Percentiles rank a stretch among this genome's conserved stretches.
phyloP scores from a whole-genome alignment of 2,888 invertebrate species.

The Coelinius sp. region DNA sequence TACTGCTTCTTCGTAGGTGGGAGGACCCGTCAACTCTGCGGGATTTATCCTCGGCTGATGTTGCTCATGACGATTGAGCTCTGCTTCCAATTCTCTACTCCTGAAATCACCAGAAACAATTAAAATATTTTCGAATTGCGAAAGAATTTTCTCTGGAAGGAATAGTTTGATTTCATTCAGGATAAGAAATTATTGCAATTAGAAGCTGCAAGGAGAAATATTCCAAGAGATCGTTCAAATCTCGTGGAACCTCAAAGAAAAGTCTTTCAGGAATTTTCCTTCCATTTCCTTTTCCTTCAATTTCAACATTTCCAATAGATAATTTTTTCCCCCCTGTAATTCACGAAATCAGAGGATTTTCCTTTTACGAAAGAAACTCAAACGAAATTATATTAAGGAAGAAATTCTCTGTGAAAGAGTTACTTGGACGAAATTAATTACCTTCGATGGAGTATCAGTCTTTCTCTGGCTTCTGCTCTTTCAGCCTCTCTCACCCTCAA shows the following conservation, averaged over 20 bases:
- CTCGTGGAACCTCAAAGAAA: too few relatives aligned
- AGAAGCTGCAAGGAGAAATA: too few relatives aligned
- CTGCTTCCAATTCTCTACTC: conserved; percentile 54
- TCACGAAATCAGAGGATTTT: background rate
- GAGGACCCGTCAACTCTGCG: conserved; percentile 78
- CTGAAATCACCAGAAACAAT: too few relatives aligned
- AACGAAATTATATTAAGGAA: background rate
- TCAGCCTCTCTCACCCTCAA: conserved; percentile 73
- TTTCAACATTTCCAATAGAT: background rate
- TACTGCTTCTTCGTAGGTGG: conserved; percentile 84
- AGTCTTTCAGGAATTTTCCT: conserved; percentile 2
- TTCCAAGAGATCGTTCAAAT: too few relatives aligned
- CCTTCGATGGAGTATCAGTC: conserved; percentile 70
- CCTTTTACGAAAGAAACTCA: background rate
- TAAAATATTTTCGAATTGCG: too few relatives aligned
- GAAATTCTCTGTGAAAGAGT: background rate
- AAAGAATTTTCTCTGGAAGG: background rate
- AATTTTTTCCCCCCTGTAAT: background rate
- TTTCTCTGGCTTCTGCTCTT: conserved; percentile 75
- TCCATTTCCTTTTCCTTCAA: background rate
- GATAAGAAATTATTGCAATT: too few relatives aligned
- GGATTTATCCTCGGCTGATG: conserved; percentile 71
- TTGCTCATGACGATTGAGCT: conserved; percentile 29
- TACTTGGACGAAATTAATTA: conserved; percentile 53
- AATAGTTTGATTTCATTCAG: too few relatives aligned